Conservation (phyloP, 1,140 invertebrate genomes). For the Drosophila mojavensis region DNA sequence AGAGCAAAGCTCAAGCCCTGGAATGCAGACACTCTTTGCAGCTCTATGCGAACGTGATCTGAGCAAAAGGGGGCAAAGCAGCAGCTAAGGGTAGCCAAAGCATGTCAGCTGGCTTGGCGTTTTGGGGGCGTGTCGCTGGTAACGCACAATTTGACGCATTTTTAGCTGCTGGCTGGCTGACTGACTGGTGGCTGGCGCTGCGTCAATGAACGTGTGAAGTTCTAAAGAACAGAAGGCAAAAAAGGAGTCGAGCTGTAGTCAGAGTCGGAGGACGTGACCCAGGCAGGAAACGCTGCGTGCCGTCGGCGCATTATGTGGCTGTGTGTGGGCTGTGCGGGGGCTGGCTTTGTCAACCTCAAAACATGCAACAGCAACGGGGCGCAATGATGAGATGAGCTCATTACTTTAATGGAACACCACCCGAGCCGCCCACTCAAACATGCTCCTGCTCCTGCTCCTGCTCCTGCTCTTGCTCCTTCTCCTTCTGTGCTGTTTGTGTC, state of each 20-base stretch:
- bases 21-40: slow-evolving; percentile 33
- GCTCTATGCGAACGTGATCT: slow-evolving; percentile 45
- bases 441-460: not conserved
- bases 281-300: slow-evolving; percentile 69
- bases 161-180: slow-evolving; percentile 17
- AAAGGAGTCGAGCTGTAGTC: not conserved
- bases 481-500: slow-evolving; percentile 32
- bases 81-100: not conserved
- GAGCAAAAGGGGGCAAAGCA: slow-evolving; percentile 5
- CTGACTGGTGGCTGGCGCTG: slow-evolving; percentile 7
- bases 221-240: slow-evolving; percentile 22
- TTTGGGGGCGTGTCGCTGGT: slow-evolving; percentile 55
- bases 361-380: slow-evolving; percentile 20
- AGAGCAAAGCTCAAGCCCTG: slow-evolving; percentile 34
- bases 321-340: slow-evolving; percentile 12
- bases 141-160: slow-evolving; percentile 79
- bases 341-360: slow-evolving; percentile 68
- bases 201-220: slow-evolving; percentile 52
- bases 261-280: slow-evolving; percentile 40
- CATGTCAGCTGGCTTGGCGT: slow-evolving; percentile 23
- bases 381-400: slow-evolving; percentile 70
- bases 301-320: slow-evolving; percentile 12
- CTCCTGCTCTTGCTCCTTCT: no score
- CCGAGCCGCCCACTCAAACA: slow-evolving; percentile 1
- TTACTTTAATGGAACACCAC: slow-evolving; percentile 69